Evolutionary conservation across 2,113 vertebrate genomes (phyloP), one percentile per base, ranked within the genome.

Genomic region (Macroglossus sobrinus): DNA sequence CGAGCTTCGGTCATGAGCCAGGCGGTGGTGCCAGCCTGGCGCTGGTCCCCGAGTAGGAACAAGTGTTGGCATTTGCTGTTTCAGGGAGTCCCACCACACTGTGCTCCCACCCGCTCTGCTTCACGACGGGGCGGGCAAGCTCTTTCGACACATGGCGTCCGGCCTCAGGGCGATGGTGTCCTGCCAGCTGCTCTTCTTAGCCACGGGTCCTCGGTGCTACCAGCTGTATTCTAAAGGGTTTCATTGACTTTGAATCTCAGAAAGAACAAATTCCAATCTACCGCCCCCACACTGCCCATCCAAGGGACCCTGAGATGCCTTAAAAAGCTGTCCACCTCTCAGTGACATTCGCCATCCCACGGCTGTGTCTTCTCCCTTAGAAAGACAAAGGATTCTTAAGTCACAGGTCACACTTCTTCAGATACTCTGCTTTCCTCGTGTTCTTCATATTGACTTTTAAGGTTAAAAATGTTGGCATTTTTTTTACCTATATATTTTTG

Each of bases 1-100:
- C 7, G 0, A 0, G 18, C 11, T 28, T 12, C 74, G 28, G 30
- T 15, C 3, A 5, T 35, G 16, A 38, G 4, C 59, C 7, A 38
- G 15, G 35, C 3, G 3, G n/a, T 15, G 13, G 7, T 15, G 4
- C 12, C 35, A 47, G 71, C 8, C 28, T 47, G 16, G 14, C 16
- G 0, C 3, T 15, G 4, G 28, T 3, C 38, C 12, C 18, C 18
- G 53, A 33, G 55, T 1, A 35, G 50, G 38, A 64, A 12, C 21
- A 7, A 11, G 12, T 30, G 28, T 68, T 16, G 4, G 5, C 3
- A 0, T 53, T 35, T 53, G n/a, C 10, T 40, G 14, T 8, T 33
- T 26, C n/a, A 66, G 33, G 3, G 7, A 45, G 18, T 8, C 21
- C 24, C 5, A 24, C 11, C 5, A 11, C 0, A 0, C 14, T 1